These are phyloP conservation scores for Trachelus iudaicus DNA, from an alignment of 2,888 invertebrate species.

Conservation along the genomic window DNA sequence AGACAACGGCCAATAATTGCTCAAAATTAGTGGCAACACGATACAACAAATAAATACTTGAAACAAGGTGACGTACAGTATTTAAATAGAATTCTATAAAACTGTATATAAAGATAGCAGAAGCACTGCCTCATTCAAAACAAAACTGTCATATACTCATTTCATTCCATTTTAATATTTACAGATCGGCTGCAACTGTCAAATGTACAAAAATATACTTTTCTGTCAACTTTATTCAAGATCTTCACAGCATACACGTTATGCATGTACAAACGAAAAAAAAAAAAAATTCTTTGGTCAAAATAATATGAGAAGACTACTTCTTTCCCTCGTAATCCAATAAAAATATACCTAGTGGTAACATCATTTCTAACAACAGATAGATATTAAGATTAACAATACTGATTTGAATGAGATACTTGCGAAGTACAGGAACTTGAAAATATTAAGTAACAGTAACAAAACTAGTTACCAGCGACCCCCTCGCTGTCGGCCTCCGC, in stretches of 20 bases:
- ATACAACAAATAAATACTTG: neutral
- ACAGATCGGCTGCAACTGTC: neutral
- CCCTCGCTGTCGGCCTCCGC: constrained; percentile 24
- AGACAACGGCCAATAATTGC: neutral
- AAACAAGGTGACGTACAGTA: neutral
- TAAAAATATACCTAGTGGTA: neutral
- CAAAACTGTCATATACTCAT: neutral
- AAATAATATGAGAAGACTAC: neutral
- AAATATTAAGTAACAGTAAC: neutral
- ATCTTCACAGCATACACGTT: neutral
- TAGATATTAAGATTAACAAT: neutral
- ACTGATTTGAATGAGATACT: neutral
- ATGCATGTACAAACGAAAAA: neutral
- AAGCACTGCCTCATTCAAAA: neutral
- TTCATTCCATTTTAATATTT: neutral
- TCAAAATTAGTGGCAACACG: neutral
- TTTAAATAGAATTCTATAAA: neutral
- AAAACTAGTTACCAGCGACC: constrained; percentile 4
- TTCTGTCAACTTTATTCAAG: neutral
- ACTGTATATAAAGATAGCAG: neutral
- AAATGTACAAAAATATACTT: neutral
- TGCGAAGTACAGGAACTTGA: neutral
- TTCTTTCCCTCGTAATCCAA: neutral
- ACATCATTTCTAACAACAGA: neutral
- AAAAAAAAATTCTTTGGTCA: neutral